Evolutionary conservation across 2,113 vertebrate genomes (phyloP).

Genomic region (Polypterus senegalus): DNA sequence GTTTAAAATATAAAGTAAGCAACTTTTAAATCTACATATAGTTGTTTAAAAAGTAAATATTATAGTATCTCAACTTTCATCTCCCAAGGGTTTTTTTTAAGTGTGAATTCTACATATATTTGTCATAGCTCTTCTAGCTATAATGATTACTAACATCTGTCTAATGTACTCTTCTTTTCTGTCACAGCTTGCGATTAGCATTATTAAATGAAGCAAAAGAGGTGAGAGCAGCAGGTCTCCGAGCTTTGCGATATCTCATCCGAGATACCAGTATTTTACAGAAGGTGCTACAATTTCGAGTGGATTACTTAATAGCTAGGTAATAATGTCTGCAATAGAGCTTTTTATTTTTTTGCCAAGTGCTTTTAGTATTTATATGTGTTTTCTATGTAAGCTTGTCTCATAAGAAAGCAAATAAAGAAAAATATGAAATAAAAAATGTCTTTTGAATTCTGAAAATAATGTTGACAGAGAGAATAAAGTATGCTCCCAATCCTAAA

Average conservation of each 20-base stretch:
- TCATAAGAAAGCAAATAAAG: no score
- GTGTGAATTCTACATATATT: no score
- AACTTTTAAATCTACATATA: no score
- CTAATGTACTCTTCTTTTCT: slow-evolving; percentile 15
- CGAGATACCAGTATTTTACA: slow-evolving; percentile 79
- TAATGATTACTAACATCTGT: neutral
- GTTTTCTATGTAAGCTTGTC: no score
- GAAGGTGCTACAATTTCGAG: slow-evolving; percentile 87
- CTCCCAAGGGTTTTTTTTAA: no score
- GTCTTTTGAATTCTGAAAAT: neutral
- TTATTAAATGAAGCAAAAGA: slow-evolving; percentile 96
- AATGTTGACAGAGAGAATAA: slow-evolving; percentile 11
- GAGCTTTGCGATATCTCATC: slow-evolving; percentile 91
- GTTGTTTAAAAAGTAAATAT: no score
- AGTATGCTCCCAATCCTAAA: no score
- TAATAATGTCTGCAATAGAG: slow-evolving; percentile 32
- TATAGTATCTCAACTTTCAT: no score
- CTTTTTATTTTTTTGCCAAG: neutral
- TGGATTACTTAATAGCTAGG: slow-evolving; percentile 97
- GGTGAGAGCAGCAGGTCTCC: slow-evolving; percentile 86
- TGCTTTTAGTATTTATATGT: neutral
- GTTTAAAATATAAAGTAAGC: no score
- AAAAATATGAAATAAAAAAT: neutral
- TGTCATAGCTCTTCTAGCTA: no score
- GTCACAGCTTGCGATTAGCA: slow-evolving; percentile 73